Conservation (phyloP, 2,888 invertebrate species). For the Phengaris arion region DNA sequence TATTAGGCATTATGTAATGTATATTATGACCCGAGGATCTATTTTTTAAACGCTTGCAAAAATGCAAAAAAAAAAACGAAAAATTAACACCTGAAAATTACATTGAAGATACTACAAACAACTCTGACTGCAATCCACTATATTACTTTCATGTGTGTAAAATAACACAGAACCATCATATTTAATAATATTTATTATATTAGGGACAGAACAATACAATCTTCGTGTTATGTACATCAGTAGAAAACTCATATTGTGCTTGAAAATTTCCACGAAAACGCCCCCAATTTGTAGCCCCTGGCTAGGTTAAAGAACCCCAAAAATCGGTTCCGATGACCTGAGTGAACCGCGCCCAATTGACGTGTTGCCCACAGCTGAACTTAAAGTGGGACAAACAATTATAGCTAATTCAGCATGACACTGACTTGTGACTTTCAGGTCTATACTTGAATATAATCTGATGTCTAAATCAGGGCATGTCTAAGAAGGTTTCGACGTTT, state of each 20-base stretch:
- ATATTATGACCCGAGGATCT: too few species aligned
- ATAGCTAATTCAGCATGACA: conserved; percentile 13
- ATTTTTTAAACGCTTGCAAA: too few species aligned
- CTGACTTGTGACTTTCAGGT: not conserved
- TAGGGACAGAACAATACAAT: not conserved
- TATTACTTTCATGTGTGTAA: not conserved
- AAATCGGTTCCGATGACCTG: conserved; percentile 47
- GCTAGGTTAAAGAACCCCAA: conserved; percentile 47
- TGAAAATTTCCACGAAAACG: not conserved
- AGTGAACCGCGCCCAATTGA: conserved; percentile 41
- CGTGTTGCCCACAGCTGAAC: conserved; percentile 35
- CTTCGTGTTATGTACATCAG: not conserved
- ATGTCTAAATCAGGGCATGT: too few species aligned
- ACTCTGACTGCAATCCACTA: not conserved
- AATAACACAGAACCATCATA: not conserved
- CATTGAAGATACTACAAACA: too few species aligned
- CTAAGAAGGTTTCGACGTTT: too few species aligned
- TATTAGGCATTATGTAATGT: too few species aligned
- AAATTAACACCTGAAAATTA: too few species aligned
- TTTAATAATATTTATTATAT: not conserved
- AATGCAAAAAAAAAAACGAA: too few species aligned
- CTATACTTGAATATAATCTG: too few species aligned
- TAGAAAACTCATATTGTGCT: too few species aligned
- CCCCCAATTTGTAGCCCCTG: conserved; percentile 41
- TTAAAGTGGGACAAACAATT: conserved; percentile 36